A percentile compares a stretch with the other conserved stretches of the same genome.
Evolutionary conservation across 1,140 invertebrate genomes (phyloP).

Genomic region (Cydia pomonella): DNA sequence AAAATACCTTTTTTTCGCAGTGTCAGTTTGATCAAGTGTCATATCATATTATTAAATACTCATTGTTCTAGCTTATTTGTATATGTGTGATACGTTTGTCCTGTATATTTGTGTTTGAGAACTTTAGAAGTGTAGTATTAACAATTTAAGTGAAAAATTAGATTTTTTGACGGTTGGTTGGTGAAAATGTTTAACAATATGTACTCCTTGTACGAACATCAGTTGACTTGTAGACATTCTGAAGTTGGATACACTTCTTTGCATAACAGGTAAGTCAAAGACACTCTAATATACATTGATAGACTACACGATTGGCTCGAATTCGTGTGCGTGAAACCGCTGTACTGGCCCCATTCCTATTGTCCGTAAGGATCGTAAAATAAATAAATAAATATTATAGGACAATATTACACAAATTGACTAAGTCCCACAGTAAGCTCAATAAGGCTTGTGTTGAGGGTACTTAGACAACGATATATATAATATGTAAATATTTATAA

Average conservation of each 20-base stretch:
- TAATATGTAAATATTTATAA: too few relatives aligned
- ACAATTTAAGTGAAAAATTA: neutral
- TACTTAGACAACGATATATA: too few relatives aligned
- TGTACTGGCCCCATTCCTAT: too few relatives aligned
- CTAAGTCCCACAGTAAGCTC: too few relatives aligned
- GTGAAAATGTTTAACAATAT: conserved; percentile 22
- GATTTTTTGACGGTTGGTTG: neutral
- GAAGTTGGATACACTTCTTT: neutral
- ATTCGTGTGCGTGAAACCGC: too few relatives aligned
- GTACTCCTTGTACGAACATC: conserved; percentile 12
- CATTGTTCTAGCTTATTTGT: neutral
- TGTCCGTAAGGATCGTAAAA: too few relatives aligned
- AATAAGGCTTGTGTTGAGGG: too few relatives aligned
- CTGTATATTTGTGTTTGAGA: neutral
- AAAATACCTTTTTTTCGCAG: too few relatives aligned
- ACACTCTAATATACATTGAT: too few relatives aligned
- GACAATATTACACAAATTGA: too few relatives aligned
- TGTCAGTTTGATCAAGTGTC: neutral
- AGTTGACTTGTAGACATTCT: neutral
- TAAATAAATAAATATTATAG: too few relatives aligned
- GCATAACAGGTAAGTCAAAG: neutral
- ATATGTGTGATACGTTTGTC: neutral
- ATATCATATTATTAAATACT: conserved; percentile 4
- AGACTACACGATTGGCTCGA: too few relatives aligned
- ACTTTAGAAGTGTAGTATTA: neutral